phyloP scores from a whole-genome alignment of 1,140 invertebrate species.

The Neotoxoptera formosana region DNA sequence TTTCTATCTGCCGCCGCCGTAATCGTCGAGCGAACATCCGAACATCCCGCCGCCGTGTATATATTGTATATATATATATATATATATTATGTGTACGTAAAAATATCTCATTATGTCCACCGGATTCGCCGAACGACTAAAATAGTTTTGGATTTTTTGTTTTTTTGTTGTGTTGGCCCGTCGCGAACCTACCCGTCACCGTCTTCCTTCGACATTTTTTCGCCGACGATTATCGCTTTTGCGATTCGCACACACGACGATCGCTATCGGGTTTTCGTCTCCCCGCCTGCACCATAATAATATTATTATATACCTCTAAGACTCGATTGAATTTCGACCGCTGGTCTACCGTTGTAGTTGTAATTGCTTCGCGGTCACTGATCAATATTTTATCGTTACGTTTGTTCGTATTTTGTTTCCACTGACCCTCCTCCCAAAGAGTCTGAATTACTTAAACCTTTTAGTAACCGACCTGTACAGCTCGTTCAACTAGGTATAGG shows the following conservation, averaged over 20 bases:
- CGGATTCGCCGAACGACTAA: neutral
- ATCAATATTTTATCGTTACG: neutral
- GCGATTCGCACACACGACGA: too few relatives aligned
- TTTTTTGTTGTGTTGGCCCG: neutral
- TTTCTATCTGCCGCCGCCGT: neutral
- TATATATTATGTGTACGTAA: too few relatives aligned
- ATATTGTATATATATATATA: neutral
- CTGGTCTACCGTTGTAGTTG: neutral
- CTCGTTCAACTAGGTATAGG: neutral
- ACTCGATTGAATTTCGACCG: neutral
- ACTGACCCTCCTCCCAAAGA: neutral
- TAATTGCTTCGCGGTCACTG: neutral
- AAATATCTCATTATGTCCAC: slow-evolving; percentile 1
- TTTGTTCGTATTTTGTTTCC: neutral
- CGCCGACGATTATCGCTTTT: neutral
- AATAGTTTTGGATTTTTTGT: slow-evolving; percentile 7
- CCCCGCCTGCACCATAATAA: too few relatives aligned
- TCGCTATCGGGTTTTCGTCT: neutral
- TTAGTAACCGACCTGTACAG: neutral
- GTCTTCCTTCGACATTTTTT: neutral
- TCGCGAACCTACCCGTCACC: too few relatives aligned
- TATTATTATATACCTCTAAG: too few relatives aligned
- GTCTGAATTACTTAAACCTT: neutral
- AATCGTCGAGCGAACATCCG: neutral
- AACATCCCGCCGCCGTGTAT: neutral